Evolutionary conservation across 2,113 vertebrate genomes (phyloP).

Genomic region (Chunga burmeisteri): DNA sequence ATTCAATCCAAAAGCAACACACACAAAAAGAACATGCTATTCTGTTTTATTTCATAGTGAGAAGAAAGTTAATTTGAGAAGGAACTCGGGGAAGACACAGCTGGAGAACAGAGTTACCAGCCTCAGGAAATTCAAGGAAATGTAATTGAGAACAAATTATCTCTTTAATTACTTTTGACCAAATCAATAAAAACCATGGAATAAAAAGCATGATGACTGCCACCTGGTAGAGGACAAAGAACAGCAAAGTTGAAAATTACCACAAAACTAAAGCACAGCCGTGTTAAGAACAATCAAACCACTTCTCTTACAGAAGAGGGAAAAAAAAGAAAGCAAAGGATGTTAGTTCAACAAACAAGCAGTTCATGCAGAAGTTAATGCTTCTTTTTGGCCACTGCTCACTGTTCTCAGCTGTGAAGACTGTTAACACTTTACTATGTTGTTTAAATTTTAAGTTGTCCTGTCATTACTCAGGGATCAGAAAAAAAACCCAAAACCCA

Average conservation of each 20-base stretch:
- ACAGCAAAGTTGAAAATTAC: not conserved
- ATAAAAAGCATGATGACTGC: slow-evolving; percentile 14
- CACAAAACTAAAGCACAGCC: not conserved
- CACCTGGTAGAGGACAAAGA: slow-evolving; percentile 47
- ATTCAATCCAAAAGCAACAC: slow-evolving; percentile 41
- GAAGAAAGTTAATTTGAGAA: slow-evolving; percentile 75
- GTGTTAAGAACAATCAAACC: not conserved
- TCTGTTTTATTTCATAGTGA: slow-evolving; percentile 61
- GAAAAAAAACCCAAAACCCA: not conserved
- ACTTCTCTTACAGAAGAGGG: not conserved
- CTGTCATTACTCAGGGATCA: not conserved
- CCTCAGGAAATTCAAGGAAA: slow-evolving; percentile 73
- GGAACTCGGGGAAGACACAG: slow-evolving; percentile 44
- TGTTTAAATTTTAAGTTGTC: not conserved
- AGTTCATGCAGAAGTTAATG: not conserved
- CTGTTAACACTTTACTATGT: not conserved
- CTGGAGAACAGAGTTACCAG: slow-evolving; percentile 61
- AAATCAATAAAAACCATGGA: slow-evolving; percentile 67
- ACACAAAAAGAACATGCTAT: slow-evolving; percentile 1
- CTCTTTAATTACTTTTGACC: slow-evolving; percentile 80
- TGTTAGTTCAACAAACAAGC: not conserved
- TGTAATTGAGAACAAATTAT: slow-evolving; percentile 77
- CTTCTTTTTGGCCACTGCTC: not conserved
- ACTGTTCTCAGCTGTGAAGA: not conserved
- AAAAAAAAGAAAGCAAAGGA: not conserved